A percentile compares a stretch with the other conserved stretches of the same genome.
Conservation (phyloP, 2,797 vertebrate species). For the Fistularia tabacaria region DNA sequence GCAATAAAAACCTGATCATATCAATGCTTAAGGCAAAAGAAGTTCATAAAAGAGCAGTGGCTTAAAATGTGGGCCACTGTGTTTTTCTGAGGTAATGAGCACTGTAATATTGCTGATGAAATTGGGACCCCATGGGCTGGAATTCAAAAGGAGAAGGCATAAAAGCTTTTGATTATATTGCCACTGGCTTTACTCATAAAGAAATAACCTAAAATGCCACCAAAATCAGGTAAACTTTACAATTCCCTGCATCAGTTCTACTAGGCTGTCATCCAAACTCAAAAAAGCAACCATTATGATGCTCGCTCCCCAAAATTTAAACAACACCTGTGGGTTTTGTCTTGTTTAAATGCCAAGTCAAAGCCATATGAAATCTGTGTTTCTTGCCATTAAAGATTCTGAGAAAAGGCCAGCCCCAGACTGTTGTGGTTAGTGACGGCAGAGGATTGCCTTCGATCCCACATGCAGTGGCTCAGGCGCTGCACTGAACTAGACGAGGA, state of each 20-base stretch:
- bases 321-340: conserved; percentile 6
- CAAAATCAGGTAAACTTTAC: conserved; percentile 54
- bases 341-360: conserved; percentile 24
- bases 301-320: too few species aligned
- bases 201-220: conserved; percentile 56
- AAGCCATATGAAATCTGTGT: too few species aligned
- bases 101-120: conserved; percentile 72
- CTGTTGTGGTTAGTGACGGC: background rate
- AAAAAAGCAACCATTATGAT: conserved; percentile 13
- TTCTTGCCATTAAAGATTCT: too few species aligned
- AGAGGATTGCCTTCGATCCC: conserved; percentile 54
- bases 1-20: conserved; percentile 62
- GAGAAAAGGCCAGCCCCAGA: too few species aligned
- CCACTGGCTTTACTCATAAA: conserved; percentile 57
- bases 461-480: conserved; percentile 46
- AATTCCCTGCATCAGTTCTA: conserved; percentile 27
- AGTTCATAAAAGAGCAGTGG: conserved; percentile 70
- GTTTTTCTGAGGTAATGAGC: conserved; percentile 64
- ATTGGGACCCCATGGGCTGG: conserved; percentile 51
- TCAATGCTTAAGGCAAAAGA: conserved; percentile 62
- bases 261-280: conserved; percentile 16
- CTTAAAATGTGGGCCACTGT: conserved; percentile 61
- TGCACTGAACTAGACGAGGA: conserved; percentile 61
- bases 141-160: conserved; percentile 53
- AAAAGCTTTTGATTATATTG: conserved; percentile 65